Evolutionary conservation across 2,888 invertebrate species (phyloP).

Genomic region (Stenotaenia linearis): DNA sequence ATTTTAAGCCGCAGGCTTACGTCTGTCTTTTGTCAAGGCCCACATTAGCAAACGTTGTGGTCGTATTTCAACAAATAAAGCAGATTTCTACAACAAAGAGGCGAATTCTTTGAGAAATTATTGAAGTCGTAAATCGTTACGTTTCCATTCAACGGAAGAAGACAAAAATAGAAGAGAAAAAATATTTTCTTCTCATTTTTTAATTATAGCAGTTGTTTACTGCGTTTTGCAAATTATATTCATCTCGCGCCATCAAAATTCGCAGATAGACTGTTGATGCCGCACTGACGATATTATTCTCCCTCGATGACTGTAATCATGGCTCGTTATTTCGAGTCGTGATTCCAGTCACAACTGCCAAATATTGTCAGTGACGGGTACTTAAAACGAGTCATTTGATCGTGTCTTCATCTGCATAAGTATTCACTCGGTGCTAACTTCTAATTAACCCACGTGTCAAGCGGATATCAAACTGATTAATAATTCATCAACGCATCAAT

Average conservation of each 20-base stretch:
- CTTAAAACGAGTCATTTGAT: background rate
- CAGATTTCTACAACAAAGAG: background rate
- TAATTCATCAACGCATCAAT: background rate
- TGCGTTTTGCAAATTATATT: background rate
- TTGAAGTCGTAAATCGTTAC: background rate
- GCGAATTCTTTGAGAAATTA: background rate
- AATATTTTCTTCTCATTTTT: background rate
- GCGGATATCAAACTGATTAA: constrained; percentile 9
- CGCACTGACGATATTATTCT: background rate
- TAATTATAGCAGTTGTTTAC: background rate
- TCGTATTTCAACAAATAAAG: constrained; percentile 6
- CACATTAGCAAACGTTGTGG: constrained; percentile 15
- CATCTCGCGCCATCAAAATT: background rate
- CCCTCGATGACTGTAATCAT: constrained; percentile 9
- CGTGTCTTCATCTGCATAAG: constrained; percentile 9
- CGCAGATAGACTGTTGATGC: background rate
- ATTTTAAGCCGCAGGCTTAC: constrained; percentile 2
- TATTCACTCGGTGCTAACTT: background rate
- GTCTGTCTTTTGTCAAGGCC: constrained; percentile 11
- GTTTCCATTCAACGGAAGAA: background rate
- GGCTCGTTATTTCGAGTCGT: background rate
- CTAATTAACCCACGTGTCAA: background rate
- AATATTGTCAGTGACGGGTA: background rate
- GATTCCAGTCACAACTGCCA: background rate
- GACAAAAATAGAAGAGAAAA: no score